phyloP scores from a whole-genome alignment of 2,888 invertebrate species.

The Tuta absoluta region DNA sequence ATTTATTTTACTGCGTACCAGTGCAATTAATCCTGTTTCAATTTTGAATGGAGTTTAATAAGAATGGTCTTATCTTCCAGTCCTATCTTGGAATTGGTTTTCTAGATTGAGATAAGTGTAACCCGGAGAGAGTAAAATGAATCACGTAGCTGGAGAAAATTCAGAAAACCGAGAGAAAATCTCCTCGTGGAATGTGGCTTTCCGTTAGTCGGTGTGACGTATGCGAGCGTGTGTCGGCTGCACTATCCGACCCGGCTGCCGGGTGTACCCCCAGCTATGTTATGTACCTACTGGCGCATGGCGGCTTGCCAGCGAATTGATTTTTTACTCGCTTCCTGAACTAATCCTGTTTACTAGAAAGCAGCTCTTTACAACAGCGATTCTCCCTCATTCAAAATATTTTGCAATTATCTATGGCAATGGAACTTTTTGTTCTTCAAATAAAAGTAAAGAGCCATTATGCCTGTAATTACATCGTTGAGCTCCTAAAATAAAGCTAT shows the following conservation, averaged over 20 bases:
- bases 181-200: constrained; percentile 1
- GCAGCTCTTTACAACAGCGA: constrained; percentile 40
- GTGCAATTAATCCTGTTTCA: not conserved
- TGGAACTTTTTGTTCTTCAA: constrained; percentile 14
- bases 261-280: not conserved
- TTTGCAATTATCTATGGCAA: not conserved
- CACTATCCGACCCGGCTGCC: not conserved
- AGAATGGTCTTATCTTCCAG: not conserved
- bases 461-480: constrained; percentile 49
- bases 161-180: constrained; percentile 1
- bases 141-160: constrained; percentile 8
- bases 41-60: constrained; percentile 13
- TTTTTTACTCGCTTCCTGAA: constrained; percentile 51
- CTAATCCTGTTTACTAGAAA: constrained; percentile 48
- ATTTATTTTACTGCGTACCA: constrained; percentile 12
- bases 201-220: not conserved
- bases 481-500: constrained; percentile 62
- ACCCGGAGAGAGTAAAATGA: not conserved
- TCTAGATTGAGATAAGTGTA: constrained; percentile 2
- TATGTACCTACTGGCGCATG: constrained; percentile 36
- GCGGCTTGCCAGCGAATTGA: constrained; percentile 59
- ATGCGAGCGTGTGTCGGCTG: constrained; percentile 1
- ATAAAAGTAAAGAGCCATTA: constrained; percentile 34
- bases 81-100: not conserved
- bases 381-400: constrained; percentile 27